A percentile compares a stretch with the other conserved stretches of the same genome.
These are phyloP conservation scores for Pan troglodytes DNA, from an alignment of 2,113 vertebrate genomes.

Conservation along the genomic window NHGRI_mPanTro3-v2.1_pri NC_086015.1:146916001-146916500, in stretches of 20 bases:
- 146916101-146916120: not conserved
- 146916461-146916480: not conserved
- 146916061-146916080: not conserved
- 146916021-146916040: not conserved
- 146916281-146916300: not conserved
- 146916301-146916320: not conserved
- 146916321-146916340: not conserved
- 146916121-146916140: not conserved
- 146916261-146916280: not conserved
- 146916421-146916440: not conserved
- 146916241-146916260: not conserved
- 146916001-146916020: not conserved
- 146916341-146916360: not conserved
- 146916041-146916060: not conserved
- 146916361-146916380: not conserved
- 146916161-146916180: not conserved
- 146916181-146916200: not conserved
- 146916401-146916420: not conserved
- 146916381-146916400: not conserved
- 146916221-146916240: not conserved
- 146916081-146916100: not conserved
- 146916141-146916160: not conserved
- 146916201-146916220: not conserved
- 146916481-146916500: not conserved
- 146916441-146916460: not conserved